Conservation (phyloP, 1,140 invertebrate species). For the Galleria mellonella region DNA sequence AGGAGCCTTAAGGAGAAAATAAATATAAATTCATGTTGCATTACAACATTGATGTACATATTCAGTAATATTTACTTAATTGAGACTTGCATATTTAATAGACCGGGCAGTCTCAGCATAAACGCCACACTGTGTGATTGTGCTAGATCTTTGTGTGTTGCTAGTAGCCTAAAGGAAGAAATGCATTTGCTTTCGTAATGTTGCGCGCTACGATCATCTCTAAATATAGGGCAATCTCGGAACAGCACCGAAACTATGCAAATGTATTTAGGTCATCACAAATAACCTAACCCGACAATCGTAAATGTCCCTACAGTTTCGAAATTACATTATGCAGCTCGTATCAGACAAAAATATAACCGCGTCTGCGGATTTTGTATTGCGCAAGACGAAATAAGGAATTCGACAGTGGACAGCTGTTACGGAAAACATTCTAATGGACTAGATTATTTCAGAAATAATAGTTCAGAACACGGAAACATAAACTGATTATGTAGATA, state of each 20-base stretch:
- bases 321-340: constrained; percentile 33
- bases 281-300: constrained; percentile 31
- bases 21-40: too few relatives aligned
- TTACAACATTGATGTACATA: too few relatives aligned
- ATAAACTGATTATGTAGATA: constrained; percentile 2
- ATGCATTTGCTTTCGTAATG: constrained; percentile 39
- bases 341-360: constrained; percentile 28
- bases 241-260: constrained; percentile 36
- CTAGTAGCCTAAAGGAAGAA: constrained; percentile 8
- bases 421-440: constrained; percentile 9
- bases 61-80: too few relatives aligned
- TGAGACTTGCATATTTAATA: too few relatives aligned
- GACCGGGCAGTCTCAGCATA: too few relatives aligned
- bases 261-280: constrained; percentile 39
- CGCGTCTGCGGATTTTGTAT: constrained; percentile 15
- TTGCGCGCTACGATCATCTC: constrained; percentile 25
- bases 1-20: too few relatives aligned
- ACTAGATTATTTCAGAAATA: constrained; percentile 8
- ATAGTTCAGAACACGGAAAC: constrained; percentile 13
- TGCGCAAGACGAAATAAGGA: constrained; percentile 7
- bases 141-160: constrained; percentile 1
- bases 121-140: background rate
- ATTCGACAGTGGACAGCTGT: constrained; percentile 10
- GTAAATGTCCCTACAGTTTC: constrained; percentile 50
- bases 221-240: constrained; percentile 59